Base-by-base conservation (phyloP, 2,113 vertebrate species). In the Clarias magur region DNA sequence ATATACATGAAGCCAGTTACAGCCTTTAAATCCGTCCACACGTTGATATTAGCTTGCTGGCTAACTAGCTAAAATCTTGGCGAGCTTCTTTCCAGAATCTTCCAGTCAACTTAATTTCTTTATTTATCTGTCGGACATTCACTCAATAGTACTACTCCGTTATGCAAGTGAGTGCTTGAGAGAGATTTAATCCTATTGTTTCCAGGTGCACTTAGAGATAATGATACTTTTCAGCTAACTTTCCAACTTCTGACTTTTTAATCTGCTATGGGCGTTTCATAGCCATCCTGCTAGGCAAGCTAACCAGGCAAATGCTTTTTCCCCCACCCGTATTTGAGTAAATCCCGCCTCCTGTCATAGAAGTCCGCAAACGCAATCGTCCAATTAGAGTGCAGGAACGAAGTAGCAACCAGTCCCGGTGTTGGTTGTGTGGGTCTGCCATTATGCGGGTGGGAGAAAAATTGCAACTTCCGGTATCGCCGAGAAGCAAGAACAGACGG, bases 381-480 rank as follows among this genome's bases (percentile, higher is more conserved):
- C 65, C 62, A 83, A 83, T 83, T 65, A 70, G 62, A 27, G 4
- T 23, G n/a, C 65, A n/a, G 2, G n/a, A 70, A 30, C 12, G 38
- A 70, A 13, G 0, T 2, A 54, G 42, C 21, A 56, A 16, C 82
- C 67, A 73, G 59, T 84, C 82, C 3, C 19, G 11, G 15, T 5
- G 3, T 30, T 81, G 2, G 57, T 62, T 30, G 34, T 81, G 12
- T 3, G 9, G 7, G 27, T 30, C 19, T 10, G 48, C 17, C 15
- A 4, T 11, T 21, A 73, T 57, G 21, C 68, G 54, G 54, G 68
- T 75, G 56, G 27, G 30, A 59, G 56, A 15, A 60, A 15, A 27
- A 30, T 48, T 56, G 80, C 13, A 34, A 83, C 86, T 87, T 87
- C 80, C 86, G 78, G 59, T 83, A 19, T 23, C 30, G 56, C 27